A percentile compares a stretch with the other conserved stretches of the same genome.
These are phyloP conservation scores for Stratiomys singularior DNA, from an alignment of 2,888 invertebrate species.

Conservation along the genomic window DNA sequence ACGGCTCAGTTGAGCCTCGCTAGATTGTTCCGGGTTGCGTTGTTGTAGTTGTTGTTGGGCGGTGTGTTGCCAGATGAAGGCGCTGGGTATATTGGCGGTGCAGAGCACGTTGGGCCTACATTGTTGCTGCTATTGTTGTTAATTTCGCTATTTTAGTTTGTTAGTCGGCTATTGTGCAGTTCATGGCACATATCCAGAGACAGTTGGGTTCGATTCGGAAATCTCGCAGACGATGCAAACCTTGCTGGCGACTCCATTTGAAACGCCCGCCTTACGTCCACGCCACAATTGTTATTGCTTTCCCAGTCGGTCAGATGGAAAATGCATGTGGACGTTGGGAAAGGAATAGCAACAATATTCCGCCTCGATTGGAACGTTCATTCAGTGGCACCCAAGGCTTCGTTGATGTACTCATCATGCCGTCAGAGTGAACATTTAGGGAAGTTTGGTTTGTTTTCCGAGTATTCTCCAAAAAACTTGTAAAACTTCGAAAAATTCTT, in stretches of 20 bases:
- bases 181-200: not conserved
- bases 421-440: no score
- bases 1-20: not conserved
- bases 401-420: no score
- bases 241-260: not conserved
- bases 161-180: slow-evolving; percentile 23
- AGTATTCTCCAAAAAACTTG: no score
- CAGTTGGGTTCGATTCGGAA: slow-evolving; percentile 9
- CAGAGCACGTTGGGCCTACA: not conserved
- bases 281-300: not conserved
- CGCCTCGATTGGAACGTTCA: not conserved
- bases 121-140: slow-evolving; percentile 38
- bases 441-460: no score
- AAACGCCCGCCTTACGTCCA: not conserved
- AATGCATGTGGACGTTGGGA: not conserved
- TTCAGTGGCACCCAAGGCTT: slow-evolving; percentile 5
- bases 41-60: no score
- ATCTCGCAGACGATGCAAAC: slow-evolving; percentile 16
- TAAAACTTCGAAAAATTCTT: no score
- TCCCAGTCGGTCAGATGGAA: slow-evolving; percentile 15
- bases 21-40: not conserved
- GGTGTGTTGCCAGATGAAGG: no score
- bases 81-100: not conserved
- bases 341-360: not conserved
- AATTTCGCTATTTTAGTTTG: slow-evolving; percentile 38